These are phyloP conservation scores for Apostichopus japonicus DNA, from an alignment of 35 echinoderm and acorn worm genomes.

Conservation along the genomic window DNA sequence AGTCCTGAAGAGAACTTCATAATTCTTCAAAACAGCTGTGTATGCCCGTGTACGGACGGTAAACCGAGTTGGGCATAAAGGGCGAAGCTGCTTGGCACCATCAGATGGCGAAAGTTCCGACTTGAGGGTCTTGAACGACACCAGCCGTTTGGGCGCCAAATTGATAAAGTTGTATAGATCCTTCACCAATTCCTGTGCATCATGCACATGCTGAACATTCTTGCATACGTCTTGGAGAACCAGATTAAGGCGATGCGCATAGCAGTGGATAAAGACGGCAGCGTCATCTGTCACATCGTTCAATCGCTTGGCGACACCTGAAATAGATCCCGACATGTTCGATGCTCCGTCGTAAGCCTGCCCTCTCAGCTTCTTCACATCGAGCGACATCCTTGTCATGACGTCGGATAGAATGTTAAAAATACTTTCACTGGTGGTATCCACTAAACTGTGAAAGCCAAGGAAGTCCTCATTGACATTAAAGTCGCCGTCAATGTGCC, in stretches of 20 bases:
- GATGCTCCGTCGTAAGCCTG: slow-evolving; percentile 27
- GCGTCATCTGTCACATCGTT: slow-evolving; percentile 19
- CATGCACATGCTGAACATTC: slow-evolving; percentile 35
- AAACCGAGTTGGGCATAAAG: slow-evolving; percentile 33
- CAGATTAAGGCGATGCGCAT: slow-evolving; percentile 41
- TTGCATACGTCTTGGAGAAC: slow-evolving; percentile 30
- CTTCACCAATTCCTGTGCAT: slow-evolving; percentile 30
- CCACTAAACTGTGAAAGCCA: background rate
- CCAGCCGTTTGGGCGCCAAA: slow-evolving; percentile 33
- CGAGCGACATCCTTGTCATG: background rate
- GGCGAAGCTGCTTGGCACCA: slow-evolving; percentile 23
- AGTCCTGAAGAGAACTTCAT: slow-evolving; percentile 7
- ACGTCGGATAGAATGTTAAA: slow-evolving; percentile 13
- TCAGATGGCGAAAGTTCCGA: slow-evolving; percentile 20
- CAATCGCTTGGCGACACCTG: background rate
- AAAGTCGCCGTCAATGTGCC: slow-evolving; percentile 15
- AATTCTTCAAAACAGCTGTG: slow-evolving; percentile 42
- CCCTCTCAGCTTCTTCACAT: background rate
- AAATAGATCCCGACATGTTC: slow-evolving; percentile 17
- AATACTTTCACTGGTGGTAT: background rate
- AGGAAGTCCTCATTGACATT: slow-evolving; percentile 2
- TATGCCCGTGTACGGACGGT: slow-evolving; percentile 13
- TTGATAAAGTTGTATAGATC: slow-evolving; percentile 30
- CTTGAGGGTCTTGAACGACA: background rate
- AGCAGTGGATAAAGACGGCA: slow-evolving; percentile 1